Evolutionary conservation across 2,888 invertebrate species (phyloP).

Genomic region (Teinopalpus imperialis): DNA sequence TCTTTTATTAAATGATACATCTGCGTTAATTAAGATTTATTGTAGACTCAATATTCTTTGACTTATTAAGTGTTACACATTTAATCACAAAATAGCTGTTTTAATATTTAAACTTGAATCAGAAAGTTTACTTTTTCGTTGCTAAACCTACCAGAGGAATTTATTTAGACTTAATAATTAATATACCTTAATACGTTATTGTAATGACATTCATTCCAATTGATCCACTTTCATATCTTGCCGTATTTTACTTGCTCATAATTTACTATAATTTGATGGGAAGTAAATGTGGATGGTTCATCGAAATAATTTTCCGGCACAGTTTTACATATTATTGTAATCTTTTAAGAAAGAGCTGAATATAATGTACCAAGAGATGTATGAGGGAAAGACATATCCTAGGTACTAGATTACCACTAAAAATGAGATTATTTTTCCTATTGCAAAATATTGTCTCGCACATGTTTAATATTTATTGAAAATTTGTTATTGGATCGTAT

Average conservation of each 20-base stretch:
- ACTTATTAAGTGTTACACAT: too few species aligned
- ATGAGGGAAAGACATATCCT: too few species aligned
- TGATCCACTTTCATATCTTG: constrained; percentile 11
- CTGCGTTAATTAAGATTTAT: too few species aligned
- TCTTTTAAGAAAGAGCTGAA: constrained; percentile 8
- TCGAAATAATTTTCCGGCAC: background rate
- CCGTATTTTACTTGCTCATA: constrained; percentile 16
- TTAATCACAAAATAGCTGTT: too few species aligned
- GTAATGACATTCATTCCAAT: background rate
- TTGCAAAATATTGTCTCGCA: constrained; percentile 14
- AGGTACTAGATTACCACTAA: constrained; percentile 5
- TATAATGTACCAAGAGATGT: constrained; percentile 1
- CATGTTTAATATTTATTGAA: constrained; percentile 23
- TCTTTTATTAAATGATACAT: too few species aligned
- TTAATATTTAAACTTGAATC: too few species aligned
- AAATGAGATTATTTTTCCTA: constrained; percentile 25
- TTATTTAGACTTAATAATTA: background rate
- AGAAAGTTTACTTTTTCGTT: too few species aligned
- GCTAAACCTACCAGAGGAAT: too few species aligned
- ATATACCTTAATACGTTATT: background rate
- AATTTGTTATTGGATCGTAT: constrained; percentile 22
- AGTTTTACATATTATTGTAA: background rate
- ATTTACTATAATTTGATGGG: background rate
- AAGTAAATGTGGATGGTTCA: too few species aligned
- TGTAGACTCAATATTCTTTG: too few species aligned